Evolutionary conservation across 1,140 invertebrate species (phyloP), one percentile per base, ranked within the genome.

Genomic region (Leptinotarsa texana): DNA sequence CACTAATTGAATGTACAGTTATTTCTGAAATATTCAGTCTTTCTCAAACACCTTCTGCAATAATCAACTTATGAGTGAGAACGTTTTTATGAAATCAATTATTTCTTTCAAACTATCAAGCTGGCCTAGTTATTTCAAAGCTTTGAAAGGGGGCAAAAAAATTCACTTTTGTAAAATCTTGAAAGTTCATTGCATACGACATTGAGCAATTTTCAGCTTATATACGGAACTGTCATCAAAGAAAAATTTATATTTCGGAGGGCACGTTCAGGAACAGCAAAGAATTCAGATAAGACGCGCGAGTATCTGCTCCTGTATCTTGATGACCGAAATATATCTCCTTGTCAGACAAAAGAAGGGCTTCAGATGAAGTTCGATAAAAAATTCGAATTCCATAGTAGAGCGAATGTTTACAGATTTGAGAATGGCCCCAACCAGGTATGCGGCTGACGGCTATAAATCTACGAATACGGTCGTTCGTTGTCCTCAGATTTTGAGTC

Each of bases 361-460:
- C 51, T 57, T 18, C 15, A 57, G 51, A 57, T 57, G 51, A 57
- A 13, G 51, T 57, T 57, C 51, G 51, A 57, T 57, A 57, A 57
- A 57, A 57, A 57, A 57, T 57, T 18, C 51, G 51, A 57, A 57
- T 57, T 57, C 51, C 51, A 57, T 57, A 57, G 51, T 57, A 18
- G 51, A 57, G 51, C 51, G 51, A 57, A 57, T 57, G 51, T 57
- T 57, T 57, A 57, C 51, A 57, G 51, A 57, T 57, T 57, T 57
- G 51, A 57, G 51, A 57, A 57, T 57, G 51, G 51, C 15, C n/a
- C 33, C 15, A 57, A 57, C 51, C 51, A 57, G 51, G 51, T 57
- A 57, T 57, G 51, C 51, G 51, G 6, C 51, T 57, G 51, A 57
- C 51, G 51, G 15, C 51, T 67, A 67, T 67, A 67, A 67, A 67